phyloP scores from a whole-genome alignment of 1,140 invertebrate species.

The Listronotus bonariensis region DNA sequence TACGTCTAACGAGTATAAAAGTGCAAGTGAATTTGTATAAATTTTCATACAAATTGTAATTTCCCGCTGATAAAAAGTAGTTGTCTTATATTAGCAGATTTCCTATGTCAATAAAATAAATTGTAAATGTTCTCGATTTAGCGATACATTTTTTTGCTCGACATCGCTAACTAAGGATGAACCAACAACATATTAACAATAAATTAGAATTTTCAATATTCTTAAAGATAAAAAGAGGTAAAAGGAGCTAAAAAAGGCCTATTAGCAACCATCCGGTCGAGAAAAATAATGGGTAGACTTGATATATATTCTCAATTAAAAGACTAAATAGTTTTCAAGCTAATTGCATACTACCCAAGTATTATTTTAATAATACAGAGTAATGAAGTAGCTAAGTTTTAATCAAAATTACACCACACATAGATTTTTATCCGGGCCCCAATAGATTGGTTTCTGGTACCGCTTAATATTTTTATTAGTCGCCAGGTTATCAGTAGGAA shows the following conservation, averaged over 20 bases:
- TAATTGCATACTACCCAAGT: constrained; percentile 41
- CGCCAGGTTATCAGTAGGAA: constrained; percentile 6
- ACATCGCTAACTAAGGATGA: not conserved
- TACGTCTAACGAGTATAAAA: constrained; percentile 1
- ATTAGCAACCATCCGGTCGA: constrained; percentile 38
- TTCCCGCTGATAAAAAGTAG: constrained; percentile 2
- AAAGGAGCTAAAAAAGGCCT: constrained; percentile 10
- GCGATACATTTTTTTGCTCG: constrained; percentile 1
- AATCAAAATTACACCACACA: constrained; percentile 31
- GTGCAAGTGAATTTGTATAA: constrained; percentile 19
- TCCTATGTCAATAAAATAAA: constrained; percentile 9
- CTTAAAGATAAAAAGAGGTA: constrained; percentile 10
- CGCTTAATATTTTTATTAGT: constrained; percentile 19
- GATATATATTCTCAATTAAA: constrained; percentile 44
- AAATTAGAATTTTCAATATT: constrained; percentile 24
- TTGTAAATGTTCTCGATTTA: constrained; percentile 17
- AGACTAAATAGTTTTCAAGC: constrained; percentile 41
- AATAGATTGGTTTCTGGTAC: constrained; percentile 13
- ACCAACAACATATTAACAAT: constrained; percentile 10
- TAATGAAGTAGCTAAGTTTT: constrained; percentile 37
- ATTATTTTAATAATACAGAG: constrained; percentile 35
- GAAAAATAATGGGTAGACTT: constrained; percentile 41
- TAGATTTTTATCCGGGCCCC: constrained; percentile 20
- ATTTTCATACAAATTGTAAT: constrained; percentile 19
- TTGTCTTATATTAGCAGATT: constrained; percentile 10